Percentiles rank a stretch among this genome's conserved stretches.
phyloP scores from a whole-genome alignment of 2,113 vertebrate genomes.

The Nibea albiflora region DNA sequence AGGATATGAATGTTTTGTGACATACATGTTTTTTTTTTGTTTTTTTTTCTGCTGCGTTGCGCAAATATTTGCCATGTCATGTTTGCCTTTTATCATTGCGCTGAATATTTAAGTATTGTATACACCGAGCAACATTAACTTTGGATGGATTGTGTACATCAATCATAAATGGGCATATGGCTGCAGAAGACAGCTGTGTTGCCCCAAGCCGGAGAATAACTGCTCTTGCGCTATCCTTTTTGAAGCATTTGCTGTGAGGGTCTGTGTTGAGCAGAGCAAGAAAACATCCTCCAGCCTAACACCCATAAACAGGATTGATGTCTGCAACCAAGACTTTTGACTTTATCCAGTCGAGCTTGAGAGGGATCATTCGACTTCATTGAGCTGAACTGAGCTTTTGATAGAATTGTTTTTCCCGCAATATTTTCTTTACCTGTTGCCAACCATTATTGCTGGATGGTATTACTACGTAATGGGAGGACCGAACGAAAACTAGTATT shows the following conservation, averaged over 20 bases:
- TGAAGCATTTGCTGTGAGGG: constrained; percentile 52
- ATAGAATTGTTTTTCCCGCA: constrained; percentile 67
- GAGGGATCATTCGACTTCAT: constrained; percentile 80
- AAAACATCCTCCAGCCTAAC: constrained; percentile 79
- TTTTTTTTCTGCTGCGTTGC: constrained; percentile 1
- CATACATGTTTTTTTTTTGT: neutral
- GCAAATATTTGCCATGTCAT: neutral
- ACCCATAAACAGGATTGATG: constrained; percentile 83
- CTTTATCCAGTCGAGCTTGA: constrained; percentile 79
- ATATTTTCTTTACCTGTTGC: constrained; percentile 63
- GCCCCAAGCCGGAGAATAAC: constrained; percentile 68
- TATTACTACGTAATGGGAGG: constrained; percentile 18
- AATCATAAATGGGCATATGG: constrained; percentile 65
- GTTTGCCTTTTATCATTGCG: constrained; percentile 14
- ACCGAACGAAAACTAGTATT: constrained; percentile 13
- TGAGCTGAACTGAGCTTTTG: constrained; percentile 72
- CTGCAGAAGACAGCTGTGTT: constrained; percentile 69
- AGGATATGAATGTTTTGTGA: neutral
- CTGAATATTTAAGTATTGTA: constrained; percentile 20
- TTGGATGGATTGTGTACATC: constrained; percentile 55
- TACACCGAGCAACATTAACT: constrained; percentile 25
- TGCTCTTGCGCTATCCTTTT: constrained; percentile 67
- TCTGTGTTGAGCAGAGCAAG: constrained; percentile 68
- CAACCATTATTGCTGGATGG: constrained; percentile 24
- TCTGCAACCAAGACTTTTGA: constrained; percentile 74